Evolutionary conservation across 2,888 invertebrate genomes (phyloP).

Genomic region (Mallateleia sp.): DNA sequence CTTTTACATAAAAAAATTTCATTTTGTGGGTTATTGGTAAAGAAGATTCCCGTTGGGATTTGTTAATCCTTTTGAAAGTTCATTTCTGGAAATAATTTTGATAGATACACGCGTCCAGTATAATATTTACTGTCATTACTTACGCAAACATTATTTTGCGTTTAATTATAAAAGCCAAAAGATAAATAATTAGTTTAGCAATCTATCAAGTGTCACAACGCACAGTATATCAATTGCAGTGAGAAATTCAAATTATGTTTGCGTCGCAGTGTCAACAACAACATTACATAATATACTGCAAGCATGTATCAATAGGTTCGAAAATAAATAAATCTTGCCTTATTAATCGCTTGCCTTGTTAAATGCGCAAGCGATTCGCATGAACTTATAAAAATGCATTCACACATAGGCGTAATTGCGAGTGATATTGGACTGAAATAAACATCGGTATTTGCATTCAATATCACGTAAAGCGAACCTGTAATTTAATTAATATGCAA

Average conservation of each 20-base stretch:
- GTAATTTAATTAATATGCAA: constrained; percentile 8
- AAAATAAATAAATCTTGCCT: too few relatives aligned
- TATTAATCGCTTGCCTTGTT: too few relatives aligned
- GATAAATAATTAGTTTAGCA: constrained; percentile 31
- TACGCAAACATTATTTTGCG: background rate
- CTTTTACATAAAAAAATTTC: too few relatives aligned
- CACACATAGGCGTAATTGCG: background rate
- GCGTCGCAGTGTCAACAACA: background rate
- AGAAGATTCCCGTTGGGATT: too few relatives aligned
- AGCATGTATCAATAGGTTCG: too few relatives aligned
- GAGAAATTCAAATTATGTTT: constrained; percentile 16
- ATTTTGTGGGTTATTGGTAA: too few relatives aligned
- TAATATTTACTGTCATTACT: too few relatives aligned
- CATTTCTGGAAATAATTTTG: too few relatives aligned
- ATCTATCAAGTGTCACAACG: constrained; percentile 30
- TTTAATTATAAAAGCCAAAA: constrained; percentile 21
- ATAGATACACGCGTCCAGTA: too few relatives aligned
- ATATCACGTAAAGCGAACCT: constrained; percentile 4
- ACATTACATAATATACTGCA: background rate
- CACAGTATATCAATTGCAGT: constrained; percentile 11
- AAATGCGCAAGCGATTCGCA: too few relatives aligned
- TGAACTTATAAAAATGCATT: background rate
- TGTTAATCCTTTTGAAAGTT: too few relatives aligned
- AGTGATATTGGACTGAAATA: background rate
- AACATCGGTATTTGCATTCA: background rate